Base-by-base conservation (phyloP, 2,888 invertebrate genomes). In the Sepiola atlantica region DNA sequence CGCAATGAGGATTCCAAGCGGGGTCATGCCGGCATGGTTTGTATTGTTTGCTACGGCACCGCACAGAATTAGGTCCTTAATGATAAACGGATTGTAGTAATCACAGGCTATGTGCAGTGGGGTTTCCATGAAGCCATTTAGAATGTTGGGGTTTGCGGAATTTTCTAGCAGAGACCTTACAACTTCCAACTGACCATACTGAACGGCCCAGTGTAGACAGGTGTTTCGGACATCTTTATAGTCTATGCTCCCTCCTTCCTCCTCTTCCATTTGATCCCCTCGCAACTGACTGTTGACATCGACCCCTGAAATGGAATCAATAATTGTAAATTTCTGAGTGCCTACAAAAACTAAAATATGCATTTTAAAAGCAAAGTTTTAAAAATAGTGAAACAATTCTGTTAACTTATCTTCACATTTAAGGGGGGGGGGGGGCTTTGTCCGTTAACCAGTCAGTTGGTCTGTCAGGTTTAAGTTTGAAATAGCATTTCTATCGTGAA, bases 31-130 rank as follows among this genome's bases (percentile, higher is more conserved):
- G n/a, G 92, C 92, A 92, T 92, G 92, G 16, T 92, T 92, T 28
- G n/a, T 55, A n/a, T 92, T 92, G 45, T 92, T 92, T 55, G 45
- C 45, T 55, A 92, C 28, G 14, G 92, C 92, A 92, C 92, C 92
- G 54, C 54, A 92, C 4, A 45, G 55, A 55, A 92, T 45, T 55
- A 92, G 32, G 45, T 35, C 55, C 14, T 92, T 92, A 45, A 92
- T 55, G 28, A 92, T 92, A 35, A 54, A n/a, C n/a, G 92, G 92
- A n/a, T 92, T 45, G n/a, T 92, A 92, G 28, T 92, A 92, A 35
- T 92, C 92, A 92, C 92, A 92, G 21, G 92, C 92, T 18, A 92
- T n/a, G 54, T 92, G 92, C n/a, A 92, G 92, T 18, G 92, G 92
- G 45, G 92, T 92, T 54, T 92, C 92, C 92, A 92, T 35, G 45